A percentile compares a stretch with the other conserved stretches of the same genome.
Conservation (phyloP, 1,140 invertebrate species). For the Portunus trituberculatus region DNA sequence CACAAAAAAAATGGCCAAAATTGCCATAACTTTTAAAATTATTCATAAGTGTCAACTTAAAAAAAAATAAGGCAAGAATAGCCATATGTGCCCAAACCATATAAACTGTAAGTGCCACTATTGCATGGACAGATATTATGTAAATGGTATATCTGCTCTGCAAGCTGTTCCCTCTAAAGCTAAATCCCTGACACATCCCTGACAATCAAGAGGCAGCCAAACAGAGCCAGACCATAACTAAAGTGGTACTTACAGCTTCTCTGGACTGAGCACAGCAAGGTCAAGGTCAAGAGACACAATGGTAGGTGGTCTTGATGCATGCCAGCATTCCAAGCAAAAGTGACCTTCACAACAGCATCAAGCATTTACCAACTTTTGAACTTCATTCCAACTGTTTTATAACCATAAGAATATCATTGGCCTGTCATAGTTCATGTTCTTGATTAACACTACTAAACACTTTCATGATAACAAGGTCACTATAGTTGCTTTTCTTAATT, state of each 20-base stretch:
- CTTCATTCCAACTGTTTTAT: constrained; percentile 45
- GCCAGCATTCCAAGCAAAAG: constrained; percentile 71
- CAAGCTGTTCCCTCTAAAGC: constrained; percentile 70
- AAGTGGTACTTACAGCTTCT: constrained; percentile 33
- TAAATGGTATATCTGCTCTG: constrained; percentile 55
- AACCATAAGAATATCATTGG: constrained; percentile 50
- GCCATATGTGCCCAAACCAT: constrained; percentile 36
- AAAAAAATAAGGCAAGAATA: constrained; percentile 34
- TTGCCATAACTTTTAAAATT: constrained; percentile 41
- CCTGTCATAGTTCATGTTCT: constrained; percentile 57
- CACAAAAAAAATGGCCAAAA: constrained; percentile 44
- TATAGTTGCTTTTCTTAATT: constrained; percentile 65
- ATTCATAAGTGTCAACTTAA: constrained; percentile 4
- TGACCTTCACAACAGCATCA: constrained; percentile 73
- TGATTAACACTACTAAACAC: constrained; percentile 62
- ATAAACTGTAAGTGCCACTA: constrained; percentile 39
- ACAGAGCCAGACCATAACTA: constrained; percentile 54
- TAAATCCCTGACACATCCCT: constrained; percentile 74
- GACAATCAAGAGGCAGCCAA: constrained; percentile 71
- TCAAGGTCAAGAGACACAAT: constrained; percentile 58
- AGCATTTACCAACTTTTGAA: constrained; percentile 60
- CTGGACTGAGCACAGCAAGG: constrained; percentile 53
- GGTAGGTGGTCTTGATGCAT: constrained; percentile 69
- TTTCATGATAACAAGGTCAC: constrained; percentile 68
- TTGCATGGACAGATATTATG: constrained; percentile 3